phyloP scores from a whole-genome alignment of 1,140 invertebrate species.

The Fopius arisanus region DNA sequence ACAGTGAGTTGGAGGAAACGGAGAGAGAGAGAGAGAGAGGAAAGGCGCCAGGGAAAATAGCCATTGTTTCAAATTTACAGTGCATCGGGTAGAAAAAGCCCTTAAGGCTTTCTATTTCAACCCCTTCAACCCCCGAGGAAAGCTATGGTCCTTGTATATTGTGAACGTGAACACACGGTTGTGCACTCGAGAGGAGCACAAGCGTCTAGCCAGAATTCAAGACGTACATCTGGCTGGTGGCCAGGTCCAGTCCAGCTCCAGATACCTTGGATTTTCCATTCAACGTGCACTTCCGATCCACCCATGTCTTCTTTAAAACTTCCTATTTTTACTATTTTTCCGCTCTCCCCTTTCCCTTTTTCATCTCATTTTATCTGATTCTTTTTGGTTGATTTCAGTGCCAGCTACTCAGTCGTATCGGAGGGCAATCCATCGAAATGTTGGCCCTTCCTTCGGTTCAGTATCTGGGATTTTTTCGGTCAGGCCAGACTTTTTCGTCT shows the following conservation, averaged over 20 bases:
- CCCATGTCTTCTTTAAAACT: background rate
- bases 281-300: slow-evolving; percentile 39
- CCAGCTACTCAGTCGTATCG: background rate
- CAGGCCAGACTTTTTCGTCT: background rate
- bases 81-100: slow-evolving; percentile 8
- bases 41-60: background rate
- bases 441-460: background rate
- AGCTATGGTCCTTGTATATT: background rate
- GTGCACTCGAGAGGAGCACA: slow-evolving; percentile 3
- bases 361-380: slow-evolving; percentile 1
- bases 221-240: slow-evolving; percentile 44
- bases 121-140: background rate
- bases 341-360: background rate
- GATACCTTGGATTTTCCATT: slow-evolving; percentile 53
- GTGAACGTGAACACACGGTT: slow-evolving; percentile 12
- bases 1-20: background rate
- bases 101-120: slow-evolving; percentile 7
- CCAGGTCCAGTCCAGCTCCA: slow-evolving; percentile 41
- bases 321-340: background rate
- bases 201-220: slow-evolving; percentile 24
- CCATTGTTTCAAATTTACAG: slow-evolving; percentile 12
- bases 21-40: background rate
- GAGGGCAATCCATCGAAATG: background rate
- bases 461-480: background rate
- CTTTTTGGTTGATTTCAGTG: background rate